Base-by-base conservation (phyloP, 1,140 invertebrate species). In the Lutraria rhynchaena region DNA sequence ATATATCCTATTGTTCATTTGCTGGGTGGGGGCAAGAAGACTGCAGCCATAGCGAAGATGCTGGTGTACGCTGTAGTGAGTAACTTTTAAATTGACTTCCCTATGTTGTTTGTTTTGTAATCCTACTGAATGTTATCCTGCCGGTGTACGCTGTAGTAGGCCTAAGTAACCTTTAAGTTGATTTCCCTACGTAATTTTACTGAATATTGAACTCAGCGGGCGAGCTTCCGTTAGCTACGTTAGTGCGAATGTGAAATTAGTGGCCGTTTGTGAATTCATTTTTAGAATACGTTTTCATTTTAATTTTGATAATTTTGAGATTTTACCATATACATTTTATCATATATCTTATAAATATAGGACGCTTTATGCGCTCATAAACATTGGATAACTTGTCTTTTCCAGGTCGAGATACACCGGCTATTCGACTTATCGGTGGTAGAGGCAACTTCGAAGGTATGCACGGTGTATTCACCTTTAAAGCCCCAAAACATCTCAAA, bases 41-140 rank as follows among this genome's bases (percentile, higher is more conserved):
- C 31, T 76, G 74, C 24, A 31, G 57, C 0, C 74, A 76, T 22
- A n/a, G 7, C 17, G 74, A 76, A 53, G 74, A 76, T 46, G 74
- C 74, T 15, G 74, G 58, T 19, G 74, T 76, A 5, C 44, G 58
- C 46, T 76, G 74, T 49, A 13, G 74, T 76, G 37, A 76, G 57
- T 19, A 15, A 17, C 22, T 33, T 29, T 19, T 1, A 24, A n/a
- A n/a, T n/a, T n/a, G n/a, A n/a, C n/a, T n/a, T n/a, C n/a, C n/a
- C n/a, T n/a, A n/a, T n/a, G n/a, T n/a, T n/a, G n/a, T n/a, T n/a
- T 24, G 24, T 17, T 27, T 4, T 49, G 11, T 3, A 31, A 22
- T 27, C 4, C 15, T 53, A 51, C 24, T 22, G 7, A 24, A 22
- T 24, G 17, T 31, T 29, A 31, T 49, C 0, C 33, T 51, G 13